Conservation (phyloP, 2,888 invertebrate species). For the Philopedon plagiatum region DNA sequence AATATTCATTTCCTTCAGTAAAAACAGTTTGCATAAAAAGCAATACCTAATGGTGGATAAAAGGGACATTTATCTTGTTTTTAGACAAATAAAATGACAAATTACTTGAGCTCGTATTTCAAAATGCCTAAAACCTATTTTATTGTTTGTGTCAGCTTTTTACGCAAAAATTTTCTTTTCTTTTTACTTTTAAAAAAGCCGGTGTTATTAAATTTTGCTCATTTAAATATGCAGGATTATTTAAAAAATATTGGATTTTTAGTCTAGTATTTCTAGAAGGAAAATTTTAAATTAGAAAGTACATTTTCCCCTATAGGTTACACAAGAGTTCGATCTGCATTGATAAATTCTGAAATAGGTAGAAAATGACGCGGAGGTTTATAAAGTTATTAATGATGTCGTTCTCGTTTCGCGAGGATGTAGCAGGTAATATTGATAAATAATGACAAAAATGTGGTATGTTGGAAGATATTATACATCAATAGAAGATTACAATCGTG, state of each 20-base stretch:
- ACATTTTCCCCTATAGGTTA: not conserved
- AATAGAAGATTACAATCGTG: too few species aligned
- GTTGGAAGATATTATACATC: not conserved
- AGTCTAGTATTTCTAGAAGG: not conserved
- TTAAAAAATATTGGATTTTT: too few species aligned
- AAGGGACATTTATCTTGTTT: not conserved
- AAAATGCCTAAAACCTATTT: not conserved
- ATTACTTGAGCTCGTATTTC: constrained; percentile 1
- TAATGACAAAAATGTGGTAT: not conserved
- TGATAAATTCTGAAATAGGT: not conserved
- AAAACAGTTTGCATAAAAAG: not conserved
- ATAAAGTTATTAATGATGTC: not conserved
- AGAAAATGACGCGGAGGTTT: not conserved
- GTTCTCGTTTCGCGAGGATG: not conserved
- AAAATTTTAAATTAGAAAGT: not conserved
- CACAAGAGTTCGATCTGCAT: not conserved
- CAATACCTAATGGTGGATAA: not conserved
- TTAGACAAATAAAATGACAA: constrained; percentile 1
- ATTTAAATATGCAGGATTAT: too few species aligned
- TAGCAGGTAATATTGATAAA: not conserved
- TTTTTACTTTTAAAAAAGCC: not conserved
- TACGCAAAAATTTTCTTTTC: not conserved
- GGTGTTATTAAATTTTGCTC: too few species aligned
- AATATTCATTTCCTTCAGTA: not conserved
- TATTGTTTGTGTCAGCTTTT: not conserved